A percentile compares a stretch with the other conserved stretches of the same genome.
These are phyloP conservation scores for Aurelia sp. DNA, from an alignment of 30 jellyfish, hydroid and myxozoan genomes.

Conservation along the genomic window DNA sequence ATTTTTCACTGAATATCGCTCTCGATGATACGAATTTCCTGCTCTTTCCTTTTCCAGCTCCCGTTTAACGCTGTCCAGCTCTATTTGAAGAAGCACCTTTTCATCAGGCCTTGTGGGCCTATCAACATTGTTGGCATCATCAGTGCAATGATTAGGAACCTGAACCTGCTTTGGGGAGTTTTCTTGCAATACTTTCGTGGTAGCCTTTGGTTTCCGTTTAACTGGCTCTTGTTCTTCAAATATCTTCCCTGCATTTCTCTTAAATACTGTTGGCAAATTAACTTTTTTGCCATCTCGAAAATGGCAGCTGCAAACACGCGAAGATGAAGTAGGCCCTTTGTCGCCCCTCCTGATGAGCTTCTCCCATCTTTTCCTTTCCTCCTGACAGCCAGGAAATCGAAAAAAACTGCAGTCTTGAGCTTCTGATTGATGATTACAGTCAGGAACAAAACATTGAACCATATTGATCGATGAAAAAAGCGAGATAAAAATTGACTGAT, in stretches of 20 bases:
- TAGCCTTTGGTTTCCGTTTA: not conserved
- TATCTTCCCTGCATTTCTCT: not conserved
- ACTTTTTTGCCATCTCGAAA: not conserved
- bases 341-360: not conserved
- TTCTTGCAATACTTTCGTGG: not conserved
- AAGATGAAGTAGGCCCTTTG: not conserved
- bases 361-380: conserved; percentile 1
- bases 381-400: not conserved
- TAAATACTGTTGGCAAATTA: conserved; percentile 1
- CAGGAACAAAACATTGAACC: conserved; percentile 9
- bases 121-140: not conserved
- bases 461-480: not conserved
- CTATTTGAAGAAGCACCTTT: not conserved
- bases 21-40: not conserved
- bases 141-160: too few species aligned
- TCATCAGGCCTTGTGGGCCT: not conserved
- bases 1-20: not conserved
- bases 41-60: conserved; percentile 6
- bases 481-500: too few species aligned
- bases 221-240: not conserved
- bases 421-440: not conserved
- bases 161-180: not conserved
- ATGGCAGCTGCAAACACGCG: conserved; percentile 8
- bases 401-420: conserved; percentile 3
- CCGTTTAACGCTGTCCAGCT: conserved; percentile 14